A percentile compares a stretch with the other conserved stretches of the same genome.
Evolutionary conservation across 2,888 invertebrate genomes (phyloP).

Genomic region (Archips crataeganus): DNA sequence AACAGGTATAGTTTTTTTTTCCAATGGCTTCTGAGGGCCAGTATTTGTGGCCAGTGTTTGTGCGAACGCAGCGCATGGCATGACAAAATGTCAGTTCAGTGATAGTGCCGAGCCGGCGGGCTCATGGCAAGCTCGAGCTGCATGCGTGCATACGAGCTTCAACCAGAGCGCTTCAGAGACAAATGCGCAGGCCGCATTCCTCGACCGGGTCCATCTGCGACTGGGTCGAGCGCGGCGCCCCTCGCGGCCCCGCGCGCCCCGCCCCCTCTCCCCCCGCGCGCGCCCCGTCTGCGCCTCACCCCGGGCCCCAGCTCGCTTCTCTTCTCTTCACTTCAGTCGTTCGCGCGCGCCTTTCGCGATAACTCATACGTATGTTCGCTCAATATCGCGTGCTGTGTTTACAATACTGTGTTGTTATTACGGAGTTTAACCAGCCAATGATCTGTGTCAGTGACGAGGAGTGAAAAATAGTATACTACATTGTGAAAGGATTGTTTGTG

Average conservation of each 20-base stretch:
- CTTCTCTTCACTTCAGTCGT: constrained; percentile 63
- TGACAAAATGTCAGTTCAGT: too few relatives aligned
- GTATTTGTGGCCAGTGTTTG: too few relatives aligned
- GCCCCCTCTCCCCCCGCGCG: constrained; percentile 49
- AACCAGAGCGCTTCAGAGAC: constrained; percentile 17
- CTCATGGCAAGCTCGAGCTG: not conserved
- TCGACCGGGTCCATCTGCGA: constrained; percentile 66
- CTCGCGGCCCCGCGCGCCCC: constrained; percentile 53
- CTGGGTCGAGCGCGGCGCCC: constrained; percentile 41
- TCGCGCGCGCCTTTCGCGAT: constrained; percentile 75
- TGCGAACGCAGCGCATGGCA: too few relatives aligned
- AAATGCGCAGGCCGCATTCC: constrained; percentile 81
- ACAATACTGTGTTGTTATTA: constrained; percentile 77
- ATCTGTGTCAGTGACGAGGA: constrained; percentile 67
- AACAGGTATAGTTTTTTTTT: too few relatives aligned
- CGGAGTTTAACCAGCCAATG: constrained; percentile 65
- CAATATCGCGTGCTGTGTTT: constrained; percentile 76
- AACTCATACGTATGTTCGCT: constrained; percentile 61
- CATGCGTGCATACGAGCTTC: not conserved
- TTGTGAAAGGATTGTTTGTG: constrained; percentile 52
- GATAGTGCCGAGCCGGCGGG: too few relatives aligned
- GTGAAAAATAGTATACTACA: constrained; percentile 50
- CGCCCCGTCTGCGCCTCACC: constrained; percentile 46
- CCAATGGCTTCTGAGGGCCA: too few relatives aligned
- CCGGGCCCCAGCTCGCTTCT: constrained; percentile 45